Evolutionary conservation across 2,113 vertebrate genomes (phyloP), one percentile per base, ranked within the genome.

Genomic region (Butorides virescens): DNA sequence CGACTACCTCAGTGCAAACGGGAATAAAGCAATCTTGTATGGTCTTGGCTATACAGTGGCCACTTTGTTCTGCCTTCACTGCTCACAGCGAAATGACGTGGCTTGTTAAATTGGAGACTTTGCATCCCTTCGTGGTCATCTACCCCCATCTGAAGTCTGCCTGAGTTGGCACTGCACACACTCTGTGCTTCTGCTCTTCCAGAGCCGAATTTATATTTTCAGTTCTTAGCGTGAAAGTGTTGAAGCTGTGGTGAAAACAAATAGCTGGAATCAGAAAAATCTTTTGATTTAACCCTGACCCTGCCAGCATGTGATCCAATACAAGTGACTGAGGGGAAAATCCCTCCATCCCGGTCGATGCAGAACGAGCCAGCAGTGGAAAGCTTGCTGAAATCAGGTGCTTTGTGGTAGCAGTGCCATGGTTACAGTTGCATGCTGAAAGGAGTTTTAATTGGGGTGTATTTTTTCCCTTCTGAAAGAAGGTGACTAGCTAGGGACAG

Each of bases 1-100:
- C 55, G 46, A 63, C 92, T 88, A n/a, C 89, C 78, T 95, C 91
- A 86, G 91, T 79, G 85, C 89, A 95, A 96, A 85, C 93, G 88
- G 95, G 80, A 89, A 95, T 91, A 95, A 96, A 96, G 88, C 68
- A 36, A 75, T 95, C 83, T 94, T 96, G 56, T 95, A 75, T 89
- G 53, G 74, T 93, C 81, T 91, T 88, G 73, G 34, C 78, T 63
- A 16, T 46, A 97, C 95, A 97, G 89, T 93, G 83, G 29, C 65
- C 32, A 11, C 89, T 96, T 91, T 97, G 95, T 97, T 95, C 92
- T 89, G 55, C 87, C 55, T 94, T 92, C 27, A 4, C 29, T 76
- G 59, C 77, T 95, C 32, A 5, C 27, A 52, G 66, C 19, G n/a
- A 52, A 74, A 72, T 55, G 76, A 26, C 50, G 87, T 80, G 63